phyloP scores from a whole-genome alignment of 2,888 invertebrate species.

The Trilocha varians region DNA sequence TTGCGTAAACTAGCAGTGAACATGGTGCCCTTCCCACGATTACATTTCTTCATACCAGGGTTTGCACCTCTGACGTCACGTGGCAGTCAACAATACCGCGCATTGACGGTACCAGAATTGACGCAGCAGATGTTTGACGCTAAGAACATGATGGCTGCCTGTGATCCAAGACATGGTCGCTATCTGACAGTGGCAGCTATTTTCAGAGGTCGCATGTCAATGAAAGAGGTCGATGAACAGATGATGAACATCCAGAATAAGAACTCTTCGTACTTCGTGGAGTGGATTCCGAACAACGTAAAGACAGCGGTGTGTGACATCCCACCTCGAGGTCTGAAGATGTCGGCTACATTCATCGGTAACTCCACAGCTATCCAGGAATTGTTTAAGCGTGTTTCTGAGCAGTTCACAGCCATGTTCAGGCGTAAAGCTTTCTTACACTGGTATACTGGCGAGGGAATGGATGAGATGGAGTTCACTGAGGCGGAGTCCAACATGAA shows the following conservation, averaged over 20 bases:
- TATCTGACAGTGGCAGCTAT: conserved; percentile 92
- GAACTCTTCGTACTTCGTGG: conserved; percentile 78
- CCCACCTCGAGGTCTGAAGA: conserved; percentile 82
- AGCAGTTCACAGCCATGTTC: conserved; percentile 86
- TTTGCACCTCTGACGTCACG: conserved; percentile 87
- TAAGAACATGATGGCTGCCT: conserved; percentile 97
- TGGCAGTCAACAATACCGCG: conserved; percentile 89
- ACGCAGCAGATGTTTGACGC: conserved; percentile 93
- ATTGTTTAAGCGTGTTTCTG: conserved; percentile 79
- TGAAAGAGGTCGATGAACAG: conserved; percentile 90
- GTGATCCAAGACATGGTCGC: conserved; percentile 90
- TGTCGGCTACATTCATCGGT: conserved; percentile 85
- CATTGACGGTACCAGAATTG: conserved; percentile 89
- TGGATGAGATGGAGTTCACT: conserved; percentile 97
- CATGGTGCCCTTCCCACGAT: conserved; percentile 93
- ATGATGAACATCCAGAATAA: conserved; percentile 84
- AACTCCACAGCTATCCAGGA: conserved; percentile 84
- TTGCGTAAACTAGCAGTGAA: conserved; percentile 89
- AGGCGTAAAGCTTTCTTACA: conserved; percentile 84
- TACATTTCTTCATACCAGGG: conserved; percentile 91
- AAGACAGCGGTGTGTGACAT: conserved; percentile 83
- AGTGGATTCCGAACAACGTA: conserved; percentile 85
- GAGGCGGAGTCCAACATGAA: conserved; percentile 97
- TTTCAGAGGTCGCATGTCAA: conserved; percentile 91
- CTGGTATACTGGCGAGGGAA: conserved; percentile 87